Evolutionary conservation across 2,888 invertebrate species (phyloP).

Genomic region (Zaprionus obscuricornis): DNA sequence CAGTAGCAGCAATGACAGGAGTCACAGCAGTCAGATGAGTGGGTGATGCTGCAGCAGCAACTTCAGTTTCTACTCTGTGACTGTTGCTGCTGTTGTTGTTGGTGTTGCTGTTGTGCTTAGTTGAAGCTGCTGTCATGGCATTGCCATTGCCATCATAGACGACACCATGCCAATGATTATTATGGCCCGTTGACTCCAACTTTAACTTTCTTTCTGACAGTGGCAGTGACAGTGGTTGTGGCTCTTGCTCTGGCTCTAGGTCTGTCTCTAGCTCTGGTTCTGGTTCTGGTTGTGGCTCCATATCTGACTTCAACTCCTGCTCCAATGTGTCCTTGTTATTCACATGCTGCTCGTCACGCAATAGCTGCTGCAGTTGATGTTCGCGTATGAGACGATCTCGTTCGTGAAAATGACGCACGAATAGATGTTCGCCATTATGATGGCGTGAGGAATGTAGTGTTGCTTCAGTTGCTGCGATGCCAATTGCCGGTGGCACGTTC

Average conservation of each 20-base stretch:
- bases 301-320: too few relatives aligned
- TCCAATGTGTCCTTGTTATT: slow-evolving; percentile 13
- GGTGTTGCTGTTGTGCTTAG: slow-evolving; percentile 15
- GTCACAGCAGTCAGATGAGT: neutral
- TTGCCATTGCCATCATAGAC: slow-evolving; percentile 65
- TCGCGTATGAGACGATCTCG: slow-evolving; percentile 83
- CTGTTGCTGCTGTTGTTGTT: slow-evolving; percentile 1
- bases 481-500: slow-evolving; percentile 33
- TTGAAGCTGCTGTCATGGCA: slow-evolving; percentile 47
- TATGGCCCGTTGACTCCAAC: slow-evolving; percentile 54
- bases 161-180: slow-evolving; percentile 73
- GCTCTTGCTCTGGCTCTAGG: neutral
- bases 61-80: slow-evolving; percentile 41
- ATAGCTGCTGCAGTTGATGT: slow-evolving; percentile 82
- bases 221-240: neutral
- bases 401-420: slow-evolving; percentile 83
- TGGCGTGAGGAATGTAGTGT: slow-evolving; percentile 39
- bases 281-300: too few relatives aligned
- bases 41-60: slow-evolving; percentile 12
- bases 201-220: too few relatives aligned
- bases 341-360: slow-evolving; percentile 43
- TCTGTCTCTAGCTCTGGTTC: slow-evolving; percentile 20
- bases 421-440: slow-evolving; percentile 75
- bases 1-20: neutral
- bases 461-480: slow-evolving; percentile 35